Percentiles rank a stretch among this genome's conserved stretches.
Evolutionary conservation across 2,888 invertebrate species (phyloP).

Genomic region (Drosophila conformis): DNA sequence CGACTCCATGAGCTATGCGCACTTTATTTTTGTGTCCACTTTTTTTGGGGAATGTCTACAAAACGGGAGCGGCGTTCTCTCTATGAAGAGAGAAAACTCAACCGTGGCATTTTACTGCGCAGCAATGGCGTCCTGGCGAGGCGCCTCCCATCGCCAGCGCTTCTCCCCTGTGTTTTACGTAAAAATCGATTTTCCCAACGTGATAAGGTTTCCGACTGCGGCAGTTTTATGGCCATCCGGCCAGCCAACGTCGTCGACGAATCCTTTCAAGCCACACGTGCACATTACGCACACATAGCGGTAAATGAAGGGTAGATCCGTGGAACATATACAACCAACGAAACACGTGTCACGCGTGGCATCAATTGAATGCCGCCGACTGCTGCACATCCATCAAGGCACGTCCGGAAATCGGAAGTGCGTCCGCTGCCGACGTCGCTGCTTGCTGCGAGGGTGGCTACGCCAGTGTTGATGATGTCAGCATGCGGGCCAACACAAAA

Average conservation of each 20-base stretch:
- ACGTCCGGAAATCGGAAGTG: constrained; percentile 71
- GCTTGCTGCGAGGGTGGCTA: constrained; percentile 35
- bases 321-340: constrained; percentile 14
- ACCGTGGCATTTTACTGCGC: constrained; percentile 60
- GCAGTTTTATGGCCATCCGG: constrained; percentile 64
- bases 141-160: constrained; percentile 61
- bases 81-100: background rate
- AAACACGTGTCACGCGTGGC: constrained; percentile 72
- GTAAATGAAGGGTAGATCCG: constrained; percentile 53
- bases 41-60: constrained; percentile 22
- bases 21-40: constrained; percentile 37
- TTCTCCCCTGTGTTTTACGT: background rate
- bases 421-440: constrained; percentile 33
- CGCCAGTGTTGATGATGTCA: constrained; percentile 64
- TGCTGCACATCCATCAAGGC: constrained; percentile 62
- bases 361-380: constrained; percentile 62
- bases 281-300: constrained; percentile 55
- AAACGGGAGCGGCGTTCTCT: constrained; percentile 16
- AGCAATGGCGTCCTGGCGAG: constrained; percentile 68
- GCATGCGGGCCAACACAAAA: constrained; percentile 50
- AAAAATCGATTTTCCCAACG: constrained; percentile 75
- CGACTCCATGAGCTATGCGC: constrained; percentile 57
- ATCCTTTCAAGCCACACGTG: constrained; percentile 74
- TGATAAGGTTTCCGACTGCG: constrained; percentile 69
- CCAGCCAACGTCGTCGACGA: constrained; percentile 25